Percentiles rank a stretch among this genome's conserved stretches.
Evolutionary conservation across 2,888 invertebrate genomes (phyloP).

Genomic region (Caenorhabditis angaria): DNA sequence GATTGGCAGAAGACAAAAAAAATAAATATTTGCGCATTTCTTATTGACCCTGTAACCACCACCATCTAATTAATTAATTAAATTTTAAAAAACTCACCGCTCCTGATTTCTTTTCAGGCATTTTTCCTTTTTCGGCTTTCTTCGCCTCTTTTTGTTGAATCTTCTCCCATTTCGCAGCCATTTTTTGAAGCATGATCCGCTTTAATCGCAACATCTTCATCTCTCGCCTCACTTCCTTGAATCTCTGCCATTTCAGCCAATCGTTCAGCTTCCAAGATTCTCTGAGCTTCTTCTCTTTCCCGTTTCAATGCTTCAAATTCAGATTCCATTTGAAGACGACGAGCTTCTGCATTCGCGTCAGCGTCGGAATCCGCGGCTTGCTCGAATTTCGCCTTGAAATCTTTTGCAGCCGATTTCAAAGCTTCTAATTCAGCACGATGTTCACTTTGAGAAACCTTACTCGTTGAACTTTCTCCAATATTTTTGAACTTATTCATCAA

Average conservation of each 20-base stretch:
- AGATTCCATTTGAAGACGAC: slow-evolving; percentile 72
- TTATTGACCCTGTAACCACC: slow-evolving; percentile 8
- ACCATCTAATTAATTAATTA: neutral
- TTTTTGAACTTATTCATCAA: slow-evolving; percentile 72
- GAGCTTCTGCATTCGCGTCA: slow-evolving; percentile 73
- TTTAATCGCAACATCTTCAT: slow-evolving; percentile 55
- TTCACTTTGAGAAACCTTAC: slow-evolving; percentile 36
- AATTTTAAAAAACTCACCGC: slow-evolving; percentile 30
- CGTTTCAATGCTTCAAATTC: slow-evolving; percentile 70
- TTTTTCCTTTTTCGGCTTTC: slow-evolving; percentile 70
- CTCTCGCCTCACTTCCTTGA: slow-evolving; percentile 39
- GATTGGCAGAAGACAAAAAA: neutral
- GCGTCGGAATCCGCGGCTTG: slow-evolving; percentile 71
- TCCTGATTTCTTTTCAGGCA: slow-evolving; percentile 62
- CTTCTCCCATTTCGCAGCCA: slow-evolving; percentile 73
- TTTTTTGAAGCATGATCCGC: slow-evolving; percentile 72
- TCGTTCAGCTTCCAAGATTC: slow-evolving; percentile 63
- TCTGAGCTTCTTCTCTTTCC: slow-evolving; percentile 67
- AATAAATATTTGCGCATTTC: slow-evolving; percentile 2
- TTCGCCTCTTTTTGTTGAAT: slow-evolving; percentile 72
- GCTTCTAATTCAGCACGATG: slow-evolving; percentile 55
- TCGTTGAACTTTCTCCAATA: slow-evolving; percentile 53
- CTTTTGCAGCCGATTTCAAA: slow-evolving; percentile 59
- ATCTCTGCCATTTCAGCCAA: slow-evolving; percentile 44
- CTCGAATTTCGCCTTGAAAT: slow-evolving; percentile 72